Evolutionary conservation across 2,888 invertebrate species (phyloP).

Genomic region (Cancer borealis): DNA sequence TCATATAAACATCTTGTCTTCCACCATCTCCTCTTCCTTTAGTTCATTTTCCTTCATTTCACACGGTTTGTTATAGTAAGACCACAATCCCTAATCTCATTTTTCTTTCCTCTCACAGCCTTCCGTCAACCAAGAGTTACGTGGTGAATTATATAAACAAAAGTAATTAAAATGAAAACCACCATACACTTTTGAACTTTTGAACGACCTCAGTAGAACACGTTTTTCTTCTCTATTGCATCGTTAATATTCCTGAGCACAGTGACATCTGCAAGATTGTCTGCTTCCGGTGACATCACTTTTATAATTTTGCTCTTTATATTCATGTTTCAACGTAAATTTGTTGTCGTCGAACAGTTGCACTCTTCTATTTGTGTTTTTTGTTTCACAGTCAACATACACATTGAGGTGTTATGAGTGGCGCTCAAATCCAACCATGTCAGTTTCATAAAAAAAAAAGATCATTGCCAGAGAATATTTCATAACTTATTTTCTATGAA

Average conservation of each 20-base stretch:
- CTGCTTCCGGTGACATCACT: neutral
- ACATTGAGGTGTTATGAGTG: neutral
- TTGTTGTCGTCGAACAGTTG: neutral
- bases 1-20: neutral
- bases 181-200: neutral
- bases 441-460: neutral
- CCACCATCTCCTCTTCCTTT: neutral
- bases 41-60: neutral
- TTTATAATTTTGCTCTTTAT: neutral
- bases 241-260: neutral
- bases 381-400: neutral
- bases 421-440: neutral
- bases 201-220: neutral
- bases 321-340: neutral
- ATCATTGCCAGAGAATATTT: neutral
- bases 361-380: neutral
- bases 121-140: neutral
- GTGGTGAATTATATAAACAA: neutral
- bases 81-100: neutral
- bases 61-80: neutral
- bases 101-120: neutral
- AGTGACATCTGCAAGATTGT: neutral
- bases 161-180: neutral
- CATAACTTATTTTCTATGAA: neutral
- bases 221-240: neutral